Conservation (phyloP, 2,888 invertebrate genomes). For the Desoria tigrina region DNA sequence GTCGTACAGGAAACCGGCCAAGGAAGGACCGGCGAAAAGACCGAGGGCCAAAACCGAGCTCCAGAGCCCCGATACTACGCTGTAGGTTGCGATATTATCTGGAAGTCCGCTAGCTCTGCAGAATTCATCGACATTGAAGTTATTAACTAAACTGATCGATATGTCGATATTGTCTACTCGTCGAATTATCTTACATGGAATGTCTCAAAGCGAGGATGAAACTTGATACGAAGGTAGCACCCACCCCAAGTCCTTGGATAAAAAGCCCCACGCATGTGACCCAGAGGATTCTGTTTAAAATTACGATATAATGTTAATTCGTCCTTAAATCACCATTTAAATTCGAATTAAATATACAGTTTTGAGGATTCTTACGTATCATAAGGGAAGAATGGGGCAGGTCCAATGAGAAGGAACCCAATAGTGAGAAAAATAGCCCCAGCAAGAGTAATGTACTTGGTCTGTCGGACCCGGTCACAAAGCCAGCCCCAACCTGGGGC, state of each 20-base stretch:
- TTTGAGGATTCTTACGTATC: slow-evolving; percentile 63
- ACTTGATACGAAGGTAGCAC: slow-evolving; percentile 80
- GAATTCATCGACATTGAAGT: slow-evolving; percentile 4
- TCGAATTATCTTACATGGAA: slow-evolving; percentile 67
- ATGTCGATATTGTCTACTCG: neutral
- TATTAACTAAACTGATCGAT: neutral
- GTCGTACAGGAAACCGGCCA: slow-evolving; percentile 73
- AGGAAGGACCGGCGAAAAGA: slow-evolving; percentile 73
- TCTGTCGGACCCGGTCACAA: slow-evolving; percentile 69
- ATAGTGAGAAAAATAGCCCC: slow-evolving; percentile 68
- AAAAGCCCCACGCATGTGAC: slow-evolving; percentile 70
- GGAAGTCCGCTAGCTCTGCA: slow-evolving; percentile 72
- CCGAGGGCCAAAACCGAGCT: slow-evolving; percentile 86
- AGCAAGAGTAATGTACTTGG: slow-evolving; percentile 68
- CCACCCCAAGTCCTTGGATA: slow-evolving; percentile 82
- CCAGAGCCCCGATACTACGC: slow-evolving; percentile 85
- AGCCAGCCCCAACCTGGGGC: slow-evolving; percentile 80
- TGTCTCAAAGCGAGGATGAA: slow-evolving; percentile 80
- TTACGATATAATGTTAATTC: no score
- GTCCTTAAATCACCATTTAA: slow-evolving; percentile 53
- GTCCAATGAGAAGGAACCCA: slow-evolving; percentile 75
- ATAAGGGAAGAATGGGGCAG: slow-evolving; percentile 72
- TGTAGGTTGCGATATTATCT: slow-evolving; percentile 83
- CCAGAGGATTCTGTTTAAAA: slow-evolving; percentile 68
- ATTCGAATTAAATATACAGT: slow-evolving; percentile 51